Evolutionary conservation across 2,113 vertebrate species (phyloP), one percentile per base, ranked within the genome.

Genomic region (Crotalus viridis): DNA sequence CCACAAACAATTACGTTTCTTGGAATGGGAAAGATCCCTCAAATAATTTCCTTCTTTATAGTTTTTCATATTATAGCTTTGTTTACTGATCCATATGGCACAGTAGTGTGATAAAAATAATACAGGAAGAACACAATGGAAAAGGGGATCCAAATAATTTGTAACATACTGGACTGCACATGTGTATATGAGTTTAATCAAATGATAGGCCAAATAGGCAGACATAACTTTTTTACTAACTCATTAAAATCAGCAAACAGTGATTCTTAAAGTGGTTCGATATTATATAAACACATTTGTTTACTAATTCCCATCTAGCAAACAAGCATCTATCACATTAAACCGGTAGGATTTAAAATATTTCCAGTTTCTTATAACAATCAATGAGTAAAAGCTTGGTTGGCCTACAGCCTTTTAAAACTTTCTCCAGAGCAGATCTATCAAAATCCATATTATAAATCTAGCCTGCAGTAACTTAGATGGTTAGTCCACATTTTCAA

Each of bases 331-430:
- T 51, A 52, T 46, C 9, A 85, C 3, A 93, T 28, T 93, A 86
- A 90, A 24, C 74, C 46, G 52, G 48, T n/a, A 10, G 52, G 24
- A 39, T 64, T 43, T 28, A 59, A 7, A 43, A 39, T 33, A 46
- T 59, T 59, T 13, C 24, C 88, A 90, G 46, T 9, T n/a, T 51
- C 46, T 28, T 56, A 54, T 9, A 86, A 89, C 46, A 90, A 54
- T 86, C 43, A 61, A 64, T 93, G 74, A 52, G 54, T 85, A 93
- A 93, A 74, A 86, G 56, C 48, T 61, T 85, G 89, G 86, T 90
- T 90, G 86, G 55, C 86, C 74, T 57, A 89, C 85, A 90, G 89
- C 74, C 57, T 74, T 86, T 93, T 52, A 85, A n/a, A 54, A 89
- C 28, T 90, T 93, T 22, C 28, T 90, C 61, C 88, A 46, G 46